Percentiles rank a stretch among this genome's conserved stretches.
Conservation (phyloP, 2,113 vertebrate genomes). For the Gallinago paraguaiae region DNA sequence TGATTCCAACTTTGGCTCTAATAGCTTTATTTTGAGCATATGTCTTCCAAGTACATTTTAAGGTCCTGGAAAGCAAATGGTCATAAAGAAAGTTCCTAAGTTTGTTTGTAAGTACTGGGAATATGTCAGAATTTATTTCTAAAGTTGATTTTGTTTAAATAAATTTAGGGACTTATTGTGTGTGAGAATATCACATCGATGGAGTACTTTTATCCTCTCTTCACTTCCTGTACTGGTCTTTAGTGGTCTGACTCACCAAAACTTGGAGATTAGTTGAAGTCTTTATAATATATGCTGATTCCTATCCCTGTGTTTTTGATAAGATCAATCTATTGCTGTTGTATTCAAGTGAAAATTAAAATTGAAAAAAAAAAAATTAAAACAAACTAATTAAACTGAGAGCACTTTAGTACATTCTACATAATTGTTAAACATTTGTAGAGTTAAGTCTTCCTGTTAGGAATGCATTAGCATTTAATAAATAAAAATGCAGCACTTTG, state of each 20-base stretch:
- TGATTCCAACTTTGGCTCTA: background rate
- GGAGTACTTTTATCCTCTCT: background rate
- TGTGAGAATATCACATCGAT: background rate
- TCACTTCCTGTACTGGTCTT: background rate
- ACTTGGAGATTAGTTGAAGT: background rate
- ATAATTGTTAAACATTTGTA: conserved; percentile 22
- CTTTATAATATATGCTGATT: background rate
- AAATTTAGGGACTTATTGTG: background rate
- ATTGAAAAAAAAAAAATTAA: background rate
- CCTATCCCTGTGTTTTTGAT: background rate
- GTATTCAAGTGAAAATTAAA: background rate
- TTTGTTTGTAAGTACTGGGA: background rate
- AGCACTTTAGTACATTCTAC: conserved; percentile 14
- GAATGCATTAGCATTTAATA: conserved; percentile 49
- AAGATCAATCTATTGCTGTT: background rate
- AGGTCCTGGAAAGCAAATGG: fast-evolving
- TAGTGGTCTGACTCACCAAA: background rate
- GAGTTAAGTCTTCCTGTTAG: background rate
- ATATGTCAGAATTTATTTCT: background rate
- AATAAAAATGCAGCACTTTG: conserved; percentile 14
- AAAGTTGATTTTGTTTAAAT: background rate
- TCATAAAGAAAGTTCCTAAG: background rate
- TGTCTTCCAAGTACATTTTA: background rate
- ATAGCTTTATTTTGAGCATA: background rate
- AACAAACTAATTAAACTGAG: conserved; percentile 31